Percentiles rank a stretch among this genome's conserved stretches.
These are phyloP conservation scores for Calliphora vomitoria DNA, from an alignment of 2,888 invertebrate genomes.

Conservation along the genomic window DNA sequence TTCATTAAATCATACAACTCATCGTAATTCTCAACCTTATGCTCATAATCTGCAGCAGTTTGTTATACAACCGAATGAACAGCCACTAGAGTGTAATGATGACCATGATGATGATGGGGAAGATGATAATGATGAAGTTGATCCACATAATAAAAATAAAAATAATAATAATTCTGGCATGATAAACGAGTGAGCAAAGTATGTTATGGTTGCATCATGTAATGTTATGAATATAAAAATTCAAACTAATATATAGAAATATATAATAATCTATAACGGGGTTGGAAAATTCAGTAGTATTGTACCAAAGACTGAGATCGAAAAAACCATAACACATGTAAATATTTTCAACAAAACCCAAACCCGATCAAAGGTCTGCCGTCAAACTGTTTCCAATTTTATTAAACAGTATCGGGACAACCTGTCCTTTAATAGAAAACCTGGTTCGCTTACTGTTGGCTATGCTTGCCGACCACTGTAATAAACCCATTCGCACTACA, in stretches of 20 bases:
- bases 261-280: slow-evolving; percentile 13
- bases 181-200: slow-evolving; percentile 43
- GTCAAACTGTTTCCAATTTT: too few species aligned
- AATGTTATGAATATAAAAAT: slow-evolving; percentile 32
- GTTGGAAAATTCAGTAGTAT: too few species aligned
- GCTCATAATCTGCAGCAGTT: slow-evolving; percentile 41
- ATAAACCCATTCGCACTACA: too few species aligned
- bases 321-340: too few species aligned
- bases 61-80: slow-evolving; percentile 40
- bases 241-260: background rate
- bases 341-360: too few species aligned
- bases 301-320: too few species aligned
- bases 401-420: too few species aligned
- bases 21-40: slow-evolving; percentile 47
- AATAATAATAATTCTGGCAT: slow-evolving; percentile 47
- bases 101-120: background rate
- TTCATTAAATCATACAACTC: slow-evolving; percentile 30
- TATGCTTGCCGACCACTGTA: too few species aligned
- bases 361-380: too few species aligned
- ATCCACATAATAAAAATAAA: slow-evolving; percentile 50
- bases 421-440: too few species aligned
- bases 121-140: slow-evolving; percentile 37
- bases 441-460: too few species aligned
- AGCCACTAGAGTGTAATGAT: slow-evolving; percentile 36
- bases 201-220: slow-evolving; percentile 34